A percentile compares a stretch with the other conserved stretches of the same genome.
Evolutionary conservation across 1,140 invertebrate species (phyloP).

Genomic region (Rhynchophorus ferrugineus): DNA sequence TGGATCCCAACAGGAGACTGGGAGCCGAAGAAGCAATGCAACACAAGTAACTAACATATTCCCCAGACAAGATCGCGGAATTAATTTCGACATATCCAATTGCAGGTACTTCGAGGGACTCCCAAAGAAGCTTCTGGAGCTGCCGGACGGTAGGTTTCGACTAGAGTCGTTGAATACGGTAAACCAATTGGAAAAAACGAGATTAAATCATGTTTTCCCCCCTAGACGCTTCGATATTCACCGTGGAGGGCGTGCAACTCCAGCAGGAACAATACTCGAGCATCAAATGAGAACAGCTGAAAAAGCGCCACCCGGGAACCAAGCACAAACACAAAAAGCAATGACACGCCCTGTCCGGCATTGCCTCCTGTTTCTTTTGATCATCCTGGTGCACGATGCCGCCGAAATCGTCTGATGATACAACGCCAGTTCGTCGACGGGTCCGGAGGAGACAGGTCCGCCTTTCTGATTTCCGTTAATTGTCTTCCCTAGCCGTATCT

Average conservation of each 20-base stretch:
- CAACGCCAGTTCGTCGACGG: no score
- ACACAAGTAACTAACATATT: slow-evolving; percentile 54
- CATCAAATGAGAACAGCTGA: slow-evolving; percentile 35
- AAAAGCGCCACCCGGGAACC: slow-evolving; percentile 29
- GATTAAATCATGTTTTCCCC: slow-evolving; percentile 33
- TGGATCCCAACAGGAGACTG: slow-evolving; percentile 80
- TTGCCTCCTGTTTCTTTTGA: background rate
- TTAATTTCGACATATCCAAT: background rate
- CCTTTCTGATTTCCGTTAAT: no score
- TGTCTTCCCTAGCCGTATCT: no score
- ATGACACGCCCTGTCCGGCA: slow-evolving; percentile 6
- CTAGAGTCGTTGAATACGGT: background rate
- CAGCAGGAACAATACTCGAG: slow-evolving; percentile 53
- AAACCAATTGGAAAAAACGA: background rate
- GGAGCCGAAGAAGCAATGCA: slow-evolving; percentile 79
- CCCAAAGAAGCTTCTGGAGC: slow-evolving; percentile 79
- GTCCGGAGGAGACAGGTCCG: no score
- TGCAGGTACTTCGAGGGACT: slow-evolving; percentile 74
- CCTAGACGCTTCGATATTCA: slow-evolving; percentile 88
- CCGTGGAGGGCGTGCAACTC: slow-evolving; percentile 76
- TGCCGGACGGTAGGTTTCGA: slow-evolving; percentile 72
- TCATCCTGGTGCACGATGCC: background rate
- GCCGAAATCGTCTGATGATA: background rate
- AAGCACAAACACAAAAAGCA: slow-evolving; percentile 14
- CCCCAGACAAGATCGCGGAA: no score